Percentiles rank a stretch among this genome's conserved stretches.
phyloP scores from a whole-genome alignment of 64 coral and sea anemone species.

The Montipora efflorescens region DNA sequence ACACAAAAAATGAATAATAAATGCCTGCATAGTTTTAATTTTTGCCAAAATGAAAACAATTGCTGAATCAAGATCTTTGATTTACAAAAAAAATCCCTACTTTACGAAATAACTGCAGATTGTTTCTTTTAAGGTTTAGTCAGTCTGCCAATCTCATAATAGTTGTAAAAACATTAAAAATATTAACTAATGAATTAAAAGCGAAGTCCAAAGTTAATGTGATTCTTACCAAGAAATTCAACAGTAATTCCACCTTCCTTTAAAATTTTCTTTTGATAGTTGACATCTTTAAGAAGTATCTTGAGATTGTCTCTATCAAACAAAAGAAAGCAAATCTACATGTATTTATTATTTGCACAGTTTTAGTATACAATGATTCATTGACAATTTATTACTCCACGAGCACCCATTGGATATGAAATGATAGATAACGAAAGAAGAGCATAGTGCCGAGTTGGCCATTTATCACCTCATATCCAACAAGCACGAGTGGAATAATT shows the following conservation, averaged over 20 bases:
- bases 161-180: background rate
- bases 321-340: conserved; percentile 3
- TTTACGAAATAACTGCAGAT: background rate
- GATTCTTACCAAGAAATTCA: conserved; percentile 53
- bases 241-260: conserved; percentile 56
- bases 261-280: conserved; percentile 53
- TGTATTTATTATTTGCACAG: too few relatives aligned
- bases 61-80: background rate
- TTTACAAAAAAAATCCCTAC: background rate
- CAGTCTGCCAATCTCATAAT: background rate
- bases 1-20: background rate
- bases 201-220: background rate
- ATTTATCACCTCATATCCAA: too few relatives aligned
- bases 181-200: background rate
- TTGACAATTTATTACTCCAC: too few relatives aligned
- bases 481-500: too few relatives aligned
- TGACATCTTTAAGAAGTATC: conserved; percentile 56
- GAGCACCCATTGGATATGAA: too few relatives aligned
- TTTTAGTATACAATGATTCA: too few relatives aligned
- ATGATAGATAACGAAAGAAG: too few relatives aligned
- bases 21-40: background rate
- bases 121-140: conserved; percentile 1
- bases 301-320: conserved; percentile 55
- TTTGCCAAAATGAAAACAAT: background rate
- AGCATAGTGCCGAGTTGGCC: too few relatives aligned